Percentiles rank a stretch among this genome's conserved stretches.
Evolutionary conservation across 2,113 vertebrate genomes (phyloP).

Genomic region (Caloenas nicobarica): DNA sequence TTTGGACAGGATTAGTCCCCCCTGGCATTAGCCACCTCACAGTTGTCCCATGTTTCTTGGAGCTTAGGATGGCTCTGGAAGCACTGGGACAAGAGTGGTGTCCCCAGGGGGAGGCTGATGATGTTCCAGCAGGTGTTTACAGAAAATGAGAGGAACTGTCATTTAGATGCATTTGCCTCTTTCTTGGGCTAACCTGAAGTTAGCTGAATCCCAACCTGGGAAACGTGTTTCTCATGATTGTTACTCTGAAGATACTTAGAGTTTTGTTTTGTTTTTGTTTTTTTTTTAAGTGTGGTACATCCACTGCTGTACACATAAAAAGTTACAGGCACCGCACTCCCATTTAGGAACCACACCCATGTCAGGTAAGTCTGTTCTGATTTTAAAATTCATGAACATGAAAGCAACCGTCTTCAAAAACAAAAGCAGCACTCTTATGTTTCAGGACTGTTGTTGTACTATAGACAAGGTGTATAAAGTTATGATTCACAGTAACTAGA

Average conservation of each 20-base stretch:
- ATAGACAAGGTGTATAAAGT: not conserved
- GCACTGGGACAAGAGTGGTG: accelerated
- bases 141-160: not conserved
- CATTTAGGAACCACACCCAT: not conserved
- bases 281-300: not conserved
- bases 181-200: not conserved
- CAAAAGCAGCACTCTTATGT: not conserved
- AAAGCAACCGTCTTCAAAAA: not conserved
- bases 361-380: not conserved
- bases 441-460: not conserved
- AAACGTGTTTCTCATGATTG: not conserved
- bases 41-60: accelerated
- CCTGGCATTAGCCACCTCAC: not conserved
- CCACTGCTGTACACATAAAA: accelerated
- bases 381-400: not conserved
- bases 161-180: not conserved
- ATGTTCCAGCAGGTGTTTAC: too few species aligned
- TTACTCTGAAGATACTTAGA: not conserved
- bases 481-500: not conserved
- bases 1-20: not conserved
- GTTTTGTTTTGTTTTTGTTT: not conserved
- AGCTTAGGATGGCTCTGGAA: not conserved
- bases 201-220: not conserved
- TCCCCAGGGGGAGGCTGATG: not conserved
- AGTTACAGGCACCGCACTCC: not conserved